These are phyloP conservation scores for Acronicta leporina DNA, from an alignment of 2,888 invertebrate genomes.

Conservation along the genomic window DNA sequence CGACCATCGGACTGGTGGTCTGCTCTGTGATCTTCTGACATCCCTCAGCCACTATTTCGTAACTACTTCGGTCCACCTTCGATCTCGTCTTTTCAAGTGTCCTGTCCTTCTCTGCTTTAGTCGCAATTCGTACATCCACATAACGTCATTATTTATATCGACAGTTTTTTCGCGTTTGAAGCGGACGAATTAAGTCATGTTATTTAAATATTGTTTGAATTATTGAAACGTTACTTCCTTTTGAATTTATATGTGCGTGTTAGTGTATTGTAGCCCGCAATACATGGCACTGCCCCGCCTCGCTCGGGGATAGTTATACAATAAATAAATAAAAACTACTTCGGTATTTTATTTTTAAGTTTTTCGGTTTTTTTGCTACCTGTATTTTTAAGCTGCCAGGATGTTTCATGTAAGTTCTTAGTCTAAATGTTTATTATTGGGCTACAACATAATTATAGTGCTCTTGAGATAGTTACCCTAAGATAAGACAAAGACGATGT, in stretches of 20 bases:
- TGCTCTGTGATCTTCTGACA: too few species aligned
- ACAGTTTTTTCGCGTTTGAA: conserved; percentile 19
- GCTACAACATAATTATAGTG: not conserved
- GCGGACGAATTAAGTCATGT: conserved; percentile 49
- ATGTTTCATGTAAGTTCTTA: conserved; percentile 72
- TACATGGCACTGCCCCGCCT: conserved; percentile 75
- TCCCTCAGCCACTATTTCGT: too few species aligned
- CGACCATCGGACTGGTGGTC: too few species aligned
- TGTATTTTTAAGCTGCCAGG: conserved; percentile 70
- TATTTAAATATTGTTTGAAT: conserved; percentile 75
- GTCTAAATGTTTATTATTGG: not conserved
- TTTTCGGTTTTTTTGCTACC: conserved; percentile 36
- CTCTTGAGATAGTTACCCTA: not conserved
- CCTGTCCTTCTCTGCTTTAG: too few species aligned
- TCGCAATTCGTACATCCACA: too few species aligned
- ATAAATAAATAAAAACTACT: conserved; percentile 79
- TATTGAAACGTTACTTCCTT: conserved; percentile 84
- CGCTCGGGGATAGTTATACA: conserved; percentile 82
- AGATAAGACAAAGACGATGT: not conserved
- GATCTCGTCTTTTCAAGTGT: too few species aligned
- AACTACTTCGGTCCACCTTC: too few species aligned
- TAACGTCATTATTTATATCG: too few species aligned
- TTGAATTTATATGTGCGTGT: conserved; percentile 84
- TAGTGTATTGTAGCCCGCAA: conserved; percentile 81
- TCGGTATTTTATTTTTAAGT: conserved; percentile 50